Evolutionary conservation across 2,888 invertebrate species (phyloP).

Genomic region (Sphecodes monilicornis): DNA sequence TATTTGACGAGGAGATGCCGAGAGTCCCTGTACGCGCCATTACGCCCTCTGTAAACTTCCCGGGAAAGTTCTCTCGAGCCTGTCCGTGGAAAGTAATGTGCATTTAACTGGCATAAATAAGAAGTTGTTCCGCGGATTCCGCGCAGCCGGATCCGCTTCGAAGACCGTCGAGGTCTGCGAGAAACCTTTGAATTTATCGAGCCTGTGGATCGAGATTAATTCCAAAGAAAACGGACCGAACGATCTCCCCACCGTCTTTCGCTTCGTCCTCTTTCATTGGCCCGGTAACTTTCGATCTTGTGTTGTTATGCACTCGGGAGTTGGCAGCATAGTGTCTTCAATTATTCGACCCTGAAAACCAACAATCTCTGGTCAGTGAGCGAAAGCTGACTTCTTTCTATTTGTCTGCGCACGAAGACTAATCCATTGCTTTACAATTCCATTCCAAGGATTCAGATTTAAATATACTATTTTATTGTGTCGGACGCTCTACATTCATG

Average conservation of each 20-base stretch:
- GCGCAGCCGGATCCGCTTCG: conserved; percentile 36
- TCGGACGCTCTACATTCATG: too few species aligned
- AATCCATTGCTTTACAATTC: too few species aligned
- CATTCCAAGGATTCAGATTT: too few species aligned
- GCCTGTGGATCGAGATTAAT: conserved; percentile 50
- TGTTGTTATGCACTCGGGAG: neutral
- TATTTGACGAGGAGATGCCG: conserved; percentile 64
- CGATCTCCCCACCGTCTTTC: neutral
- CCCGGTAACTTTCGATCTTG: neutral
- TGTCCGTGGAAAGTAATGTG: conserved; percentile 66
- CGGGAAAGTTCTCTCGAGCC: conserved; percentile 55
- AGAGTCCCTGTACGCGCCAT: conserved; percentile 62
- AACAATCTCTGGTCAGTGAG: neutral
- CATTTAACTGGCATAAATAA: conserved; percentile 70
- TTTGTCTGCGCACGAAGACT: too few species aligned
- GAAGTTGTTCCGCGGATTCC: conserved; percentile 62
- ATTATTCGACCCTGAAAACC: neutral
- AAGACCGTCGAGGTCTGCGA: conserved; percentile 12
- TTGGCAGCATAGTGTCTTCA: neutral
- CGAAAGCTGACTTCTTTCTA: too few species aligned
- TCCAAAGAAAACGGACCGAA: neutral
- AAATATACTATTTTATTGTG: too few species aligned
- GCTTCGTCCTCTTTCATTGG: neutral
- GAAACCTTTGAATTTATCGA: conserved; percentile 58
- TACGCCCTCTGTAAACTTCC: conserved; percentile 64